Base-by-base conservation (phyloP, 1,140 invertebrate species). In the Papilio dardanus region DNA sequence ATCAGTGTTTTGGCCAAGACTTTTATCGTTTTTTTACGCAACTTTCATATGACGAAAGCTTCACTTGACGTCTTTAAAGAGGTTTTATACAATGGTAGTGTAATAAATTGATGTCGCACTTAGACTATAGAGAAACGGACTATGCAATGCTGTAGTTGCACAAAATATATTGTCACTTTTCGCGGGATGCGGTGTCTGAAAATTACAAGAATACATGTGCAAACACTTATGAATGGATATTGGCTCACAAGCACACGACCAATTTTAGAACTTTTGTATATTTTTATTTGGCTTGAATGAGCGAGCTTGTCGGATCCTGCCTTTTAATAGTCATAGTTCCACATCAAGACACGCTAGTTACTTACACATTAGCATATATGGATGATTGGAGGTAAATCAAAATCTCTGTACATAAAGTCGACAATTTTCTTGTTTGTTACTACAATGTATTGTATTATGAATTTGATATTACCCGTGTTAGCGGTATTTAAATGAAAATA, bases 1-100 rank as follows among this genome's bases (percentile, higher is more conserved):
- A 62, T 62, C 54, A 62, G 10, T 62, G 54, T 62, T 62, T 62
- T 62, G 21, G 54, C 54, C 30, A 28, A 28, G 24, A 62, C 12
- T 62, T 62, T 62, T 62, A 62, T 62, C 54, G 54, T 30, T 62
- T 62, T n/a, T 54, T 62, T 62, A 62, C 54, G 54, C 54, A 62
- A 62, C 10, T 28, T 7, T 58, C 8, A 8, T 12, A 14, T 62
- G 54, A 28, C 54, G 54, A 62, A 54, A 54, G 50, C 54, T 62
- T 28, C 21, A 62, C 8, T 62, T 14, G 21, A 24, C 21, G 50
- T 62, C 54, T 30, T 3, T 62, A 62, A 62, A 28, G 54, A 62
- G 54, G 24, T 62, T 58, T 58, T 24, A 58, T 58, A 28, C 21
- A 58, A 58, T 58, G 24, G 14, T 3, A 24, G 21, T 28, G 12